phyloP scores from a whole-genome alignment of 2,888 invertebrate genomes.

The Drosophila niveifrons region DNA sequence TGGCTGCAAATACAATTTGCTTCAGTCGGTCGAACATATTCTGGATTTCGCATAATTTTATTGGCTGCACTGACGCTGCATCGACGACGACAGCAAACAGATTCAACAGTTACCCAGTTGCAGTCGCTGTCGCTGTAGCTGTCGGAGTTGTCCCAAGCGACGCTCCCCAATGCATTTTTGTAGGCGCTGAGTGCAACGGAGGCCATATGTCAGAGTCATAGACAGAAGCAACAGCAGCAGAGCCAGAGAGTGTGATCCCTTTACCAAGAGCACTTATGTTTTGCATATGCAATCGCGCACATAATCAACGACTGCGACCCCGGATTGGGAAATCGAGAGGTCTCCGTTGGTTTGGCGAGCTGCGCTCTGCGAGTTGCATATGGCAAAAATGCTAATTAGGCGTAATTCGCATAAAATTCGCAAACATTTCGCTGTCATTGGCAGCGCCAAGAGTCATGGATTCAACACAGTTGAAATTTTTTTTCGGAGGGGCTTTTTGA shows the following conservation, averaged over 20 bases:
- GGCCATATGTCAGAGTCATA: slow-evolving; percentile 46
- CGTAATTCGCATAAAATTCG: slow-evolving; percentile 82
- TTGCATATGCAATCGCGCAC: slow-evolving; percentile 78
- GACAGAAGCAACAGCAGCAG: slow-evolving; percentile 8
- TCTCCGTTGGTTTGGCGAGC: slow-evolving; percentile 7
- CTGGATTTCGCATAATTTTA: slow-evolving; percentile 76
- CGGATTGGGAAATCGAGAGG: slow-evolving; percentile 5
- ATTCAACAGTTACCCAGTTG: slow-evolving; percentile 63
- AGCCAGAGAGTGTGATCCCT: slow-evolving; percentile 22
- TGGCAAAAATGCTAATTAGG: slow-evolving; percentile 79
- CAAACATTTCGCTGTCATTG: slow-evolving; percentile 75
- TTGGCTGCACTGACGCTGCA: slow-evolving; percentile 53
- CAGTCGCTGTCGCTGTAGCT: neutral
- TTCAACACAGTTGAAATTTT: neutral
- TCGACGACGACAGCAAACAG: slow-evolving; percentile 52
- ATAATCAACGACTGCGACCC: slow-evolving; percentile 63
- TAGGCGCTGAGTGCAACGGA: slow-evolving; percentile 45
- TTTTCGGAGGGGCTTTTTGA: slow-evolving; percentile 54
- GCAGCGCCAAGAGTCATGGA: slow-evolving; percentile 12
- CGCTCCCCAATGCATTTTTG: slow-evolving; percentile 52
- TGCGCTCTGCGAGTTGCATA: slow-evolving; percentile 1
- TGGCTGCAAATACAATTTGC: slow-evolving; percentile 74
- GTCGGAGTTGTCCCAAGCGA: neutral
- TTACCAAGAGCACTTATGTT: slow-evolving; percentile 67
- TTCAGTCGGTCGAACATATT: slow-evolving; percentile 73